Percentiles rank a stretch among this genome's conserved stretches.
phyloP scores from a whole-genome alignment of 1,140 invertebrate genomes.

The Apis cerana region DNA sequence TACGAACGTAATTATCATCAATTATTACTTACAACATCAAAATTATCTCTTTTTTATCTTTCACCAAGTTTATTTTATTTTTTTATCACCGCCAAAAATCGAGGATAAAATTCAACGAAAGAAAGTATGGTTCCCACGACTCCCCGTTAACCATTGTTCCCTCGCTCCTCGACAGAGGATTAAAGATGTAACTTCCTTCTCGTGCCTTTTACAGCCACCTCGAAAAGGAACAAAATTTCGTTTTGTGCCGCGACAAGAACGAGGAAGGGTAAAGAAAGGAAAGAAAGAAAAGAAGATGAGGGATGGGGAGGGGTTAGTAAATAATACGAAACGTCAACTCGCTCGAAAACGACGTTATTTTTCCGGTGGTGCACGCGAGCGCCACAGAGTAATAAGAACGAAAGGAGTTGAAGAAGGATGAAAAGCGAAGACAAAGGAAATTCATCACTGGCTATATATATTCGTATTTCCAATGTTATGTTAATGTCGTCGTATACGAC shows the following conservation, averaged over 20 bases:
- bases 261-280: no score
- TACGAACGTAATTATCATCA: no score
- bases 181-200: constrained; percentile 26
- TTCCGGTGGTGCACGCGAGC: neutral
- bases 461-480: constrained; percentile 25
- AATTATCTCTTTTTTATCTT: no score
- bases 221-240: constrained; percentile 13
- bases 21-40: no score
- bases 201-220: neutral
- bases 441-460: constrained; percentile 33
- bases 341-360: constrained; percentile 28
- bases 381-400: neutral
- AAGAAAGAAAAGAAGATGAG: no score
- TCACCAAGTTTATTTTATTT: neutral
- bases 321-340: constrained; percentile 33
- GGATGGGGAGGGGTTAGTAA: constrained; percentile 5
- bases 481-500: constrained; percentile 24
- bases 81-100: neutral
- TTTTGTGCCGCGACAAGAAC: neutral
- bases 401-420: neutral
- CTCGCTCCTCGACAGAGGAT: neutral
- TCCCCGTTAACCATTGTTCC: neutral
- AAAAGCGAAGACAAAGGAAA: constrained; percentile 28
- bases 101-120: neutral
- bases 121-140: no score